Evolutionary conservation across 2,888 invertebrate species (phyloP), one percentile per base, ranked within the genome.

Genomic region (Quadriops clusia): DNA sequence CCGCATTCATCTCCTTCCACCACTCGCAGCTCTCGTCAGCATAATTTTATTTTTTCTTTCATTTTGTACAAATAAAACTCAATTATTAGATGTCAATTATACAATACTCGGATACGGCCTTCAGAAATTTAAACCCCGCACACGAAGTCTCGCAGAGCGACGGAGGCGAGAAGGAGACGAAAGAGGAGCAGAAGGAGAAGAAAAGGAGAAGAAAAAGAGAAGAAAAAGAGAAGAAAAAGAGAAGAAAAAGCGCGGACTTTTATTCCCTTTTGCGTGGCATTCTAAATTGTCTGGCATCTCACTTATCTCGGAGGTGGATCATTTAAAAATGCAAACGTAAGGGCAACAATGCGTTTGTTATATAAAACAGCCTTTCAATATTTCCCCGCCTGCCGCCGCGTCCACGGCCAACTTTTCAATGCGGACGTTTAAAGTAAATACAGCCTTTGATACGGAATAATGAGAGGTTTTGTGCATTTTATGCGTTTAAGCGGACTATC

Each of bases 351-450:
- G 37, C 38, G 38, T 34, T 40, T 35, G 33, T 37, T 43, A 31
- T 37, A 37, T 29, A n/a, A 17, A 9, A 28, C 27, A 27, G 24
- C 37, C 32, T 37, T 33, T 34, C 37, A 34, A 27, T 21, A 23
- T 36, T 25, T 27, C 30, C 20, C 26, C 26, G 29, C 23, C 30
- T 36, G 28, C 32, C 32, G 28, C 32, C 22, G 26, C 27, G n/a
- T 17, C 17, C 16, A 16, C 31, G 16, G 33, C 24, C 30, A 31
- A 17, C 33, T 28, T 16, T 30, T 44, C 42, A 43, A 44, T 43
- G 41, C 42, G 43, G 42, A 45, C 47, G 49, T 46, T 49, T 50
- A 46, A n/a, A 42, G 50, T 48, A 49, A 50, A 50, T 51, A 48
- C 43, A 48, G 44, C 44, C 45, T 46, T 46, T 45, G 47, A 47